Evolutionary conservation across 1,140 invertebrate species (phyloP), one percentile per base, ranked within the genome.

Genomic region (Phthorimaea operculella): DNA sequence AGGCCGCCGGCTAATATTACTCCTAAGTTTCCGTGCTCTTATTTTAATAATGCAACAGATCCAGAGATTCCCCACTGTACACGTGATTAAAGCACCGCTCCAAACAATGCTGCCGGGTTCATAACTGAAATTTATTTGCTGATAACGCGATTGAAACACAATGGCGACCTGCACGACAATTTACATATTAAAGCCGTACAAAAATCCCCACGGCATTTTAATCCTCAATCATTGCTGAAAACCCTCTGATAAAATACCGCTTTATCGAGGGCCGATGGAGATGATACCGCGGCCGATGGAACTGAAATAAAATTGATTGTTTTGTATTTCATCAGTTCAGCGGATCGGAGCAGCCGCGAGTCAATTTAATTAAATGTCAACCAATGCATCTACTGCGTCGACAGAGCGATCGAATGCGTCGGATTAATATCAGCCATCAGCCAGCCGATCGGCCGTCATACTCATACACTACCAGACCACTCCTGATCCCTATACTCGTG

Each of bases 281-380:
- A 47, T 17, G 44, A 47, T 47, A 47, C 10, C 8, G 36, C n/a
- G n/a, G 36, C 3, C 36, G 34, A 56, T 57, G 55, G 36, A 56
- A 56, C 48, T 36, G 51, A 34, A 54, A 56, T 64, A 51, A 65
- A 65, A 57, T 61, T 28, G 51, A 55, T 59, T 59, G 58, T 58
- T 58, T 44, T 36, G 59, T 64, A 60, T 63, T 63, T 59, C 59
- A 63, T 58, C 57, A 60, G 74, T 63, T 72, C 74, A 72, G 60
- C 68, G 68, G 66, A 68, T 74, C 62, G 71, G 58, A 45, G 59
- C 58, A 58, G 64, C 61, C 62, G 62, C 60, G 62, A 72, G 63
- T 78, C 74, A 74, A 72, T 76, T 78, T 72, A 75, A 78, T 81
- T 79, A 76, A 81, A 81, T 74, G 78, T 76, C 75, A 74, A 68